These are phyloP conservation scores for Noctuana brunneofusca DNA, from an alignment of 2,888 invertebrate species.

Conservation along the genomic window DNA sequence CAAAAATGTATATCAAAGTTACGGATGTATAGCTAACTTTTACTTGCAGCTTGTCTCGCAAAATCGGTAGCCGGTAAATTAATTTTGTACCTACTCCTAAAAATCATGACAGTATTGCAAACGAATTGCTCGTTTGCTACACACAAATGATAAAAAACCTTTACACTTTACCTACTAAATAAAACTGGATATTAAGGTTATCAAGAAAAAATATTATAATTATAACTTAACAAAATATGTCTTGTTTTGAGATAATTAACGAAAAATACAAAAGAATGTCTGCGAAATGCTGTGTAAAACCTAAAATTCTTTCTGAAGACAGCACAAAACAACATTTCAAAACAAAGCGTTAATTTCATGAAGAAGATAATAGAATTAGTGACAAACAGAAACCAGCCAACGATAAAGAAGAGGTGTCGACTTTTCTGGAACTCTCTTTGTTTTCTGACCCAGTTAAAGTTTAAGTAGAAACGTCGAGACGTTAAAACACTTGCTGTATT, in stretches of 20 bases:
- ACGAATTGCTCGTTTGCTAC: too few species aligned
- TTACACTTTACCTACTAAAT: neutral
- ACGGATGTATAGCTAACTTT: too few species aligned
- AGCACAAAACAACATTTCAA: constrained; percentile 10
- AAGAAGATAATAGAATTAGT: constrained; percentile 21
- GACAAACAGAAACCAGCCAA: constrained; percentile 19
- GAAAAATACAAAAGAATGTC: neutral
- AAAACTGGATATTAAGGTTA: too few species aligned
- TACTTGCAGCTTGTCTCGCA: too few species aligned
- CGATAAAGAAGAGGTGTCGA: constrained; percentile 14
- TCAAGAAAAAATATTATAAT: neutral
- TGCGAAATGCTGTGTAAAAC: neutral
- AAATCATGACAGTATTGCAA: too few species aligned
- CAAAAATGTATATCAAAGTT: too few species aligned
- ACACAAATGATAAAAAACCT: too few species aligned
- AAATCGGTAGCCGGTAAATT: too few species aligned
- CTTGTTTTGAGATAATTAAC: neutral
- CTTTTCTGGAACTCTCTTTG: neutral
- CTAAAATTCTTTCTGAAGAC: neutral
- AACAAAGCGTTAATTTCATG: constrained; percentile 10
- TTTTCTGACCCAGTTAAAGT: constrained; percentile 15
- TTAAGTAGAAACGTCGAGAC: constrained; percentile 5
- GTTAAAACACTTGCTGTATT: constrained; percentile 7
- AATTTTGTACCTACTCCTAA: too few species aligned
- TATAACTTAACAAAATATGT: neutral